Percentiles rank a stretch among this genome's conserved stretches.
Evolutionary conservation across 2,888 invertebrate genomes (phyloP).

Genomic region (Pristionchus fissidentatus): DNA sequence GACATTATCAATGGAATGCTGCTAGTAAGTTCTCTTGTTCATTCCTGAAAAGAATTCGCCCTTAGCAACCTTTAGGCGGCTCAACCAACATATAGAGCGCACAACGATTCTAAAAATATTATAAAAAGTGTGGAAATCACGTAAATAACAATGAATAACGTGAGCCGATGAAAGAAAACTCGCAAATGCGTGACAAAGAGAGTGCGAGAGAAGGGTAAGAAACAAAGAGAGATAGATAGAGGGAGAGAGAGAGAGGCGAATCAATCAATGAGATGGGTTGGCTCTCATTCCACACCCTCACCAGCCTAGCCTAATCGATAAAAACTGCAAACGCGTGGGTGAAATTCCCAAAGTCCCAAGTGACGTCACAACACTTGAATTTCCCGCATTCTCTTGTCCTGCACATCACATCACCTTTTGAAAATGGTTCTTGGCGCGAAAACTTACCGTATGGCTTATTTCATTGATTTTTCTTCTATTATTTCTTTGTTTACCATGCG

Average conservation of each 20-base stretch:
- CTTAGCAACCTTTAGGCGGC: not conserved
- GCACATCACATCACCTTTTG: not conserved
- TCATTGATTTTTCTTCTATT: not conserved
- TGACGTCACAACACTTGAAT: constrained; percentile 6
- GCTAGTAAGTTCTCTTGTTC: not conserved
- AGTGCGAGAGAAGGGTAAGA: constrained; percentile 38
- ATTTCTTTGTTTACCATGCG: not conserved
- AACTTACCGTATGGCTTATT: not conserved
- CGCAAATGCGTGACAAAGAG: constrained; percentile 42
- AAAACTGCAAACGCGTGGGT: constrained; percentile 25
- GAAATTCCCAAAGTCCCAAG: not conserved
- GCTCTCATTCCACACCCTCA: not conserved
- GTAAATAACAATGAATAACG: not conserved
- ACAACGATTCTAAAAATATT: not conserved
- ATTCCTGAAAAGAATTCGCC: not conserved
- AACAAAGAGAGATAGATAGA: constrained; percentile 39
- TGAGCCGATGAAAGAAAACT: not conserved
- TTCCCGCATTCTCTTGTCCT: not conserved
- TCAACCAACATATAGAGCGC: not conserved
- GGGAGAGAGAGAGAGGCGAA: constrained; percentile 45
- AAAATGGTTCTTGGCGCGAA: not conserved
- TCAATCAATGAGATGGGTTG: constrained; percentile 32
- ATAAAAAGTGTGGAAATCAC: not conserved
- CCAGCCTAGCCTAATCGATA: not conserved
- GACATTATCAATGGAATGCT: constrained; percentile 13